Base-by-base conservation (phyloP, 2,797 vertebrate genomes). In the Manis crassicaudata region DNA sequence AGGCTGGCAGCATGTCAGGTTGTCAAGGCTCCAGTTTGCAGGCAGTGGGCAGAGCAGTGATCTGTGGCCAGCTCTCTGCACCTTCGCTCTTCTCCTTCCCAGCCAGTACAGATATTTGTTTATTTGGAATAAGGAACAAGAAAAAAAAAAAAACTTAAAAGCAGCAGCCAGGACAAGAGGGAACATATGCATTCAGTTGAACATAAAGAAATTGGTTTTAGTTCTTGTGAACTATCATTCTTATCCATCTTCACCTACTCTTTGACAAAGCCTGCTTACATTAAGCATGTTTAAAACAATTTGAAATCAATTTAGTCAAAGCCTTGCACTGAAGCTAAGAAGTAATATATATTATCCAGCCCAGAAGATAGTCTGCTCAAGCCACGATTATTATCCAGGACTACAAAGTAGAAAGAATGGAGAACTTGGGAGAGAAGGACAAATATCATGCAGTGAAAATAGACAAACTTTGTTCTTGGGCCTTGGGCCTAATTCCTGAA, bases 1-100 rank as follows among this genome's bases (percentile, higher is more conserved):
- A 94, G 96, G 81, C 76, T 96, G 43, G 88, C 56, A 65, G 83
- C 77, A 54, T 32, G 0, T 27, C 81, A 82, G 40, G 68, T 96
- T 97, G 96, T 92, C 90, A 94, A 4, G 5, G 37, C 84, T 98
- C 94, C 94, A 97, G 62, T 73, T 96, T 89, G 27, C 81, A 97
- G 96, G 87, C 88, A 85, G 94, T 67, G 52, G 87, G 94, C 95
- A 92, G 82, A 95, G 93, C 68, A 94, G n/a, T 97, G 95, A 83
- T 89, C 96, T 94, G 82, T 0, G 0, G 82, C 60, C 94, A 96
- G 88, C 90, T 97, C 93, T 96, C 96, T 94, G 43, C 27, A 65
- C 23, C 46, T 20, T 35, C 58, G 90, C 86, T 77, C 43, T 37
- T 89, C 25, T 32, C 54, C 0, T 77, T 97, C 96, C 96, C 93